Base-by-base conservation (phyloP, 2,888 invertebrate genomes). In the Platerodrilus igneus region DNA sequence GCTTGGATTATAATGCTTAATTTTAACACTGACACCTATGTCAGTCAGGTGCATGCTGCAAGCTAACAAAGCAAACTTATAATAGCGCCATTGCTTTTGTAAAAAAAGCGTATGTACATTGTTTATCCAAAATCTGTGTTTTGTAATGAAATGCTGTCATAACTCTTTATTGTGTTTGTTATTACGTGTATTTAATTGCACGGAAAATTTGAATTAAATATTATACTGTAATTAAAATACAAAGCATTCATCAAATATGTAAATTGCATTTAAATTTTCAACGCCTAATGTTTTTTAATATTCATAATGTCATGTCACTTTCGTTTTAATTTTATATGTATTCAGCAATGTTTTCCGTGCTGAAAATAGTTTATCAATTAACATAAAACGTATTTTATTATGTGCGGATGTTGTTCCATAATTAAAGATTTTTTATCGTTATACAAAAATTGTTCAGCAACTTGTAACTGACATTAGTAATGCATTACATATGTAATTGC, bases 121-220 rank as follows among this genome's bases (percentile, higher is more conserved):
- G 55, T 53, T 53, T 26, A 58, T 56, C 52, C 53, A 56, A 59
- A 61, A 58, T 58, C 57, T 53, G 57, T 59, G 62, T 60, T 57
- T 53, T 51, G 56, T 58, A 58, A 59, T 59, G 57, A 59, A 63
- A 62, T 48, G 58, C 60, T 59, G 62, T 62, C 61, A 59, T 58
- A 60, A 62, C 59, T 59, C 58, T 60, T 60, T 60, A 61, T 59
- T 59, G 58, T 58, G 53, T 56, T 47, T 48, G 48, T 59, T 60
- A 60, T 63, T 60, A 62, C 60, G 59, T 61, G 62, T 63, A 63
- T 64, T 66, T 66, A 68, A 68, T 67, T 68, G 67, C 64, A 63
- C 60, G 63, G 66, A 65, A 67, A 67, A 67, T 66, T 63, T 64
- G 67, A 66, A 66, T 68, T 68, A 66, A 68, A 67, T 68, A 67